Percentiles rank a stretch among this genome's conserved stretches.
phyloP scores from a whole-genome alignment of 2,113 vertebrate genomes.

The Petroica traversi region DNA sequence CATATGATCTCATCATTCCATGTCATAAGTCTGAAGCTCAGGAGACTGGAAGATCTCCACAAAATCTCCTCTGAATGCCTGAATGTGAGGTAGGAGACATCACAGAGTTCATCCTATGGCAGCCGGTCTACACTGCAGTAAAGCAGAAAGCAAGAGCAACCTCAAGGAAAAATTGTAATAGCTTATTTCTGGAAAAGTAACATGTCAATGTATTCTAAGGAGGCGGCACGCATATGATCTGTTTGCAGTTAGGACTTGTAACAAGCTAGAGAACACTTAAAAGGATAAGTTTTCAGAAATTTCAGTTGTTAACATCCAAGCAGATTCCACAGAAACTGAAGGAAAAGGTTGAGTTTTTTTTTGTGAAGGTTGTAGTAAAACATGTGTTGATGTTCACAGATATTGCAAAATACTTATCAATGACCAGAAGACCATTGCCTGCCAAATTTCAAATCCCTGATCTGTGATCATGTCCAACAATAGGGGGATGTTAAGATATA shows the following conservation, averaged over 20 bases:
- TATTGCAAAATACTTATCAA: slow-evolving; percentile 13
- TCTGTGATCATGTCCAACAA: slow-evolving; percentile 18
- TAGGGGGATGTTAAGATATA: background rate
- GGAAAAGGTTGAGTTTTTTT: background rate
- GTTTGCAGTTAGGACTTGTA: background rate
- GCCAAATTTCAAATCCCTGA: slow-evolving; percentile 51
- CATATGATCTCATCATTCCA: background rate
- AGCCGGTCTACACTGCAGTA: background rate
- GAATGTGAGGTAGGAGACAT: background rate
- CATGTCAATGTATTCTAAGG: background rate
- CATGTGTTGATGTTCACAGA: slow-evolving; percentile 3
- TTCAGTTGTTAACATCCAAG: background rate
- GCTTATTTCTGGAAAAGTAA: background rate
- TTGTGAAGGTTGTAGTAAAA: background rate
- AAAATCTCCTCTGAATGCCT: background rate
- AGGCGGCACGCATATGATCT: background rate
- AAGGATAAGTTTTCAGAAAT: background rate
- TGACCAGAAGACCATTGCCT: background rate
- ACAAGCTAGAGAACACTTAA: background rate
- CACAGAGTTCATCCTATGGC: background rate
- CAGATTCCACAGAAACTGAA: background rate
- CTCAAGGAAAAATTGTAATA: background rate
- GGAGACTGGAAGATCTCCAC: background rate
- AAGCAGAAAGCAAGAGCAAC: too few species aligned
- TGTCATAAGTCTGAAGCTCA: background rate